Conservation (phyloP, 2,888 invertebrate species). For the Hecatera dysodea region DNA sequence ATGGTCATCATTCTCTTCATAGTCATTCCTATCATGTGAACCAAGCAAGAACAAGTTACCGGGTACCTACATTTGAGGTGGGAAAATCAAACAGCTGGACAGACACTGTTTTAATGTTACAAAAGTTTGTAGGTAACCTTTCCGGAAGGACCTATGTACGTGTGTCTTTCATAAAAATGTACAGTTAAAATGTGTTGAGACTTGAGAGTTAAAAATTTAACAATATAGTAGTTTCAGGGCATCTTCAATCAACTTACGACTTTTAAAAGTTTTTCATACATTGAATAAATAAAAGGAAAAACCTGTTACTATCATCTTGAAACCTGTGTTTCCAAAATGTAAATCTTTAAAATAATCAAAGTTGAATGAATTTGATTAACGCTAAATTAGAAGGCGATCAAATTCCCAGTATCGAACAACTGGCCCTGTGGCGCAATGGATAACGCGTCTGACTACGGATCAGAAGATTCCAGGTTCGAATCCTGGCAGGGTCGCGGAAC, state of each 20-base stretch:
- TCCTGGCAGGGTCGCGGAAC: slow-evolving; percentile 90
- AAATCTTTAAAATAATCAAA: not conserved
- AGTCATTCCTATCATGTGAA: not conserved
- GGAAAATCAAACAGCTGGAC: not conserved
- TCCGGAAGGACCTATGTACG: not conserved
- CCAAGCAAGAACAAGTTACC: not conserved
- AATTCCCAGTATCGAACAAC: slow-evolving; percentile 90
- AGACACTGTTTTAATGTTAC: slow-evolving; percentile 4
- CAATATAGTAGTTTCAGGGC: slow-evolving; percentile 19
- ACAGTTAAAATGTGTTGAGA: slow-evolving; percentile 11
- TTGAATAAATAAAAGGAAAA: no score
- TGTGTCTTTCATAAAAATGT: slow-evolving; percentile 20
- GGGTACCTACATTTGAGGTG: not conserved
- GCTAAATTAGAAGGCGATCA: slow-evolving; percentile 93
- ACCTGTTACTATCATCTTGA: not conserved
- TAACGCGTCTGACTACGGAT: slow-evolving; percentile 93
- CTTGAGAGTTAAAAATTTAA: slow-evolving; percentile 21
- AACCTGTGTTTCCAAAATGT: not conserved
- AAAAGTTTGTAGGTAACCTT: slow-evolving; percentile 4
- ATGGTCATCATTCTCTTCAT: not conserved
- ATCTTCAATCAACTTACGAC: not conserved
- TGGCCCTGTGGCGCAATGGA: slow-evolving; percentile 91
- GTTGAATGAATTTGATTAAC: not conserved
- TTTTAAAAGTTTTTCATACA: not conserved
- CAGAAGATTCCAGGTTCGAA: slow-evolving; percentile 93